Evolutionary conservation across 2,113 vertebrate genomes (phyloP).

Genomic region (Leucoraja erinaceus): DNA sequence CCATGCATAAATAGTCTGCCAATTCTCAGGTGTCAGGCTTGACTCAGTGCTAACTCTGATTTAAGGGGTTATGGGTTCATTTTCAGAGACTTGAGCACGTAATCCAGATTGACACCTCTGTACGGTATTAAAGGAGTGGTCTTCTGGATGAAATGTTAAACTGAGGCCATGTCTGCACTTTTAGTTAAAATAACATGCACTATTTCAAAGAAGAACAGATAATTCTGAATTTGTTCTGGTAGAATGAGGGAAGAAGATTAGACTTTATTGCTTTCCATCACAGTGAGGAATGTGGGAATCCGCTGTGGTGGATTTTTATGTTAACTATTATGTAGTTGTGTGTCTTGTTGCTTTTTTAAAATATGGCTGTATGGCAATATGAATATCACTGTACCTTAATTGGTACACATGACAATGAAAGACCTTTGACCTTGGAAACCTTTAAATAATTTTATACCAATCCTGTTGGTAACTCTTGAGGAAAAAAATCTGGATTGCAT

Average conservation of each 20-base stretch:
- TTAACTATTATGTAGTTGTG: too few species aligned
- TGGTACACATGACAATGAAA: too few species aligned
- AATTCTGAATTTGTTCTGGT: too few species aligned
- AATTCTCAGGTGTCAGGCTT: background rate
- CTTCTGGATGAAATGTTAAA: constrained; percentile 14
- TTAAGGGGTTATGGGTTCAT: background rate
- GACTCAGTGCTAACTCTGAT: background rate
- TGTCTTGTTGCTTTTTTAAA: too few species aligned
- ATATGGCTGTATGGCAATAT: too few species aligned
- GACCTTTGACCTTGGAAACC: too few species aligned
- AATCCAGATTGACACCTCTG: background rate
- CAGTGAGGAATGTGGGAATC: too few species aligned
- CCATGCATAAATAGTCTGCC: background rate
- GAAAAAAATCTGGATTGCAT: background rate
- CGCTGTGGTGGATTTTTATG: too few species aligned
- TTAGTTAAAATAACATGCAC: background rate
- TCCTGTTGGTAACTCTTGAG: background rate
- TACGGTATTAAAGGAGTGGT: background rate
- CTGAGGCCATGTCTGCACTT: background rate
- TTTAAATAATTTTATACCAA: too few species aligned
- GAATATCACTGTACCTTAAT: too few species aligned
- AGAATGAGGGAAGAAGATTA: too few species aligned
- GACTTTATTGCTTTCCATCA: too few species aligned
- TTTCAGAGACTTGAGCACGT: background rate
- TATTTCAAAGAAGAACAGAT: background rate